These are phyloP conservation scores for Natator depressus DNA, from an alignment of 2,113 vertebrate genomes.

Conservation along the genomic window DNA sequence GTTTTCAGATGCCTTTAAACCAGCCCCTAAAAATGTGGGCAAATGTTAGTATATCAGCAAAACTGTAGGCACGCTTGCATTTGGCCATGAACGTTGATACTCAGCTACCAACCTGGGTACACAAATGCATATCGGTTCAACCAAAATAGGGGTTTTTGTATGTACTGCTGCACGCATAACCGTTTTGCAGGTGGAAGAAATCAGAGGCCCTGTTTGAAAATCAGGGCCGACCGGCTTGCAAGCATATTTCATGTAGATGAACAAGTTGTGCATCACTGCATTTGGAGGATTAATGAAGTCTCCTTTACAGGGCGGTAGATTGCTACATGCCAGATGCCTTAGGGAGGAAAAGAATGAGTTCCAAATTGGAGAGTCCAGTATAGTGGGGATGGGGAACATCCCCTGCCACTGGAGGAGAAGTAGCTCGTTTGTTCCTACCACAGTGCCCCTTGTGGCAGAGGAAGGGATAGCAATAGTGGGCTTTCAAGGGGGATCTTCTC, in stretches of 20 bases:
- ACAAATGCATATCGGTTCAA: background rate
- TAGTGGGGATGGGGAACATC: too few species aligned
- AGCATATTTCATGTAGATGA: too few species aligned
- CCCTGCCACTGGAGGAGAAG: background rate
- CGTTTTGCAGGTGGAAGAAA: background rate
- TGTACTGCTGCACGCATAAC: background rate
- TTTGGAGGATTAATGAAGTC: too few species aligned
- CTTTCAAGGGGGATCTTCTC: background rate
- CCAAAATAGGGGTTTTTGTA: background rate
- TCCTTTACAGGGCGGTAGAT: too few species aligned
- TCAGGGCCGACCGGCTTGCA: too few species aligned
- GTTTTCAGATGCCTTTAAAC: background rate
- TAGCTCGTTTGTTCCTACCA: background rate
- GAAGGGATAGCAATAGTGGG: background rate
- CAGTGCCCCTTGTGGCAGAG: background rate
- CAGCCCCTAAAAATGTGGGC: background rate
- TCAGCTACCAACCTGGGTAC: background rate
- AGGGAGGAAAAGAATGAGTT: background rate
- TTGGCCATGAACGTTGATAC: background rate
- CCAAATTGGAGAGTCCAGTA: background rate
- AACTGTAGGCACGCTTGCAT: background rate
- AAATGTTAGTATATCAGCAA: background rate
- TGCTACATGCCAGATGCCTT: too few species aligned
- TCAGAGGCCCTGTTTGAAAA: background rate
- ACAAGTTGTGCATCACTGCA: too few species aligned